These are phyloP conservation scores for Crotalus viridis DNA, from an alignment of 2,113 vertebrate species.

Conservation along the genomic window DNA sequence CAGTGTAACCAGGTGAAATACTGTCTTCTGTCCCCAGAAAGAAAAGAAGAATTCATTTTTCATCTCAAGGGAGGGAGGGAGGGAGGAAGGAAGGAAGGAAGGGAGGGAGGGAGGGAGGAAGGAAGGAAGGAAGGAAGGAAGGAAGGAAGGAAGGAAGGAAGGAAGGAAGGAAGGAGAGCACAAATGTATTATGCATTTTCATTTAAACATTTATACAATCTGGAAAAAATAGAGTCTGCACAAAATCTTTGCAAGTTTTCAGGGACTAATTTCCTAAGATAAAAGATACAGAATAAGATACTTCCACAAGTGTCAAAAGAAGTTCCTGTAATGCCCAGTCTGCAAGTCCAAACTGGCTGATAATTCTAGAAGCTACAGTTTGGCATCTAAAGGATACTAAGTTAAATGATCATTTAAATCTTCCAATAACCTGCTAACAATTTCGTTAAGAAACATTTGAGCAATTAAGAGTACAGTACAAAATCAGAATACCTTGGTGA, in stretches of 20 bases:
- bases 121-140: background rate
- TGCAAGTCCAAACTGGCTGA: background rate
- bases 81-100: background rate
- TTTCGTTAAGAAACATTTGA: background rate
- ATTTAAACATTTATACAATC: background rate
- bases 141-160: background rate
- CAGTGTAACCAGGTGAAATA: slow-evolving; percentile 85
- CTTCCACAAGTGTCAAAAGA: background rate
- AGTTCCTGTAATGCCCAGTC: background rate
- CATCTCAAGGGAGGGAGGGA: background rate
- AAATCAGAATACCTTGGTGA: slow-evolving; percentile 71
- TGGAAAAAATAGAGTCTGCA: background rate
- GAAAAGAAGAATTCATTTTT: slow-evolving; percentile 10
- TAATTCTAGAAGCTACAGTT: background rate
- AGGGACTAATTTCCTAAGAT: background rate
- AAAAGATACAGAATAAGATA: background rate
- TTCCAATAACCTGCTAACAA: background rate
- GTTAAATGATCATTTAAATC: background rate
- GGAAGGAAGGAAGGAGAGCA: too few species aligned
- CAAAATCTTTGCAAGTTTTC: background rate
- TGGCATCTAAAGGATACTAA: background rate
- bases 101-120: background rate
- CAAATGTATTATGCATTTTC: background rate
- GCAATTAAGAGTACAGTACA: background rate
- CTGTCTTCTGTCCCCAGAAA: slow-evolving; percentile 71